Conservation (phyloP, 2,888 invertebrate genomes). For the Tipula vernalis region DNA sequence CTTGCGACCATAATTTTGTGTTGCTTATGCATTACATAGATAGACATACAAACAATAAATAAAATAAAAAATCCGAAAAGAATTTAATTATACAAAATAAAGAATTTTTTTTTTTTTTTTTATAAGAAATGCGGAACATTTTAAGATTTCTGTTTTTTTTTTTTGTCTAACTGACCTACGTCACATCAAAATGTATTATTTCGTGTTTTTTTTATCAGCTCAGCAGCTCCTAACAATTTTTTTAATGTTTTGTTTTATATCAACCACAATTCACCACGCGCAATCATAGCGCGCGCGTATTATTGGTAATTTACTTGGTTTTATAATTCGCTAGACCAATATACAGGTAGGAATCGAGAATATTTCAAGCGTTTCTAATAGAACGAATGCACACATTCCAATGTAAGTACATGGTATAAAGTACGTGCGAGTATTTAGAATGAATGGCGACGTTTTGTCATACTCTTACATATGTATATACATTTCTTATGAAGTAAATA, state of each 20-base stretch:
- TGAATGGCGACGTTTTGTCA: not conserved
- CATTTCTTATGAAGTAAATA: too few relatives aligned
- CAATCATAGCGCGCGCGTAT: too few relatives aligned
- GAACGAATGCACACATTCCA: not conserved
- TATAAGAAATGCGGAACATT: not conserved
- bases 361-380: not conserved
- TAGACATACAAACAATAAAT: not conserved
- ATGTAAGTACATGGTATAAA: not conserved
- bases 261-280: too few relatives aligned
- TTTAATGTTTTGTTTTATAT: not conserved
- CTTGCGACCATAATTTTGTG: not conserved
- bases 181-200: not conserved
- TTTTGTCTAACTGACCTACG: not conserved
- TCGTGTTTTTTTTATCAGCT: not conserved
- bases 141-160: not conserved
- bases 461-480: too few relatives aligned
- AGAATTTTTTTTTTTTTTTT: not conserved
- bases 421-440: not conserved
- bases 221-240: not conserved
- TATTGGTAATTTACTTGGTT: not conserved
- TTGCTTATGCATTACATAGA: not conserved
- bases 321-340: not conserved
- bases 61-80: not conserved
- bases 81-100: not conserved
- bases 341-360: not conserved